phyloP scores from a whole-genome alignment of 1,140 invertebrate species.

The Sinonovacula constricta region DNA sequence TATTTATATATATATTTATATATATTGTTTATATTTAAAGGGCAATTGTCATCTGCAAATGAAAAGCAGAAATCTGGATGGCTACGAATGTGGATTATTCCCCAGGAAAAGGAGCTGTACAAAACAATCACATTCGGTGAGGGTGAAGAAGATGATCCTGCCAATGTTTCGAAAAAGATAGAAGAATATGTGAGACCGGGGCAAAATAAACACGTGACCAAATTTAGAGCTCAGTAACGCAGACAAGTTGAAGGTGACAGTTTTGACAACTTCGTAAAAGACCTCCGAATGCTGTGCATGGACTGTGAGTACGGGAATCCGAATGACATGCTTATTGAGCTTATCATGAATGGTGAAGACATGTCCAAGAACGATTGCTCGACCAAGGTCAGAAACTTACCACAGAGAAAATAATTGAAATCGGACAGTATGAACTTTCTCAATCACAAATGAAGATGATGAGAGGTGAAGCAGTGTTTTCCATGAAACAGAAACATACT shows the following conservation, averaged over 20 bases:
- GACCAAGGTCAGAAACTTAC: slow-evolving; percentile 1
- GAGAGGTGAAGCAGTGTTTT: too few relatives aligned
- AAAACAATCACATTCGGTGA: too few relatives aligned
- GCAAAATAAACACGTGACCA: not conserved
- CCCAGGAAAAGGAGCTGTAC: too few relatives aligned
- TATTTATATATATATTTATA: too few relatives aligned
- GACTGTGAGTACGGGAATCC: slow-evolving; percentile 17
- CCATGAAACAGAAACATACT: not conserved
- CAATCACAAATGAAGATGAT: slow-evolving; percentile 23
- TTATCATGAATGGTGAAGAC: slow-evolving; percentile 18
- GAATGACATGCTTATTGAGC: slow-evolving; percentile 25
- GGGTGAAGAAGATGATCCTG: too few relatives aligned
- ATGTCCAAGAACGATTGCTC: too few relatives aligned
- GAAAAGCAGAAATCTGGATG: too few relatives aligned
- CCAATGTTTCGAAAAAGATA: too few relatives aligned
- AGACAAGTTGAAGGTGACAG: not conserved
- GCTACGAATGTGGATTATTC: too few relatives aligned
- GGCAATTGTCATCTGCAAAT: too few relatives aligned
- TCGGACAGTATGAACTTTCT: slow-evolving; percentile 6
- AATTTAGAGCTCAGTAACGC: not conserved
- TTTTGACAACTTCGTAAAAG: slow-evolving; percentile 11
- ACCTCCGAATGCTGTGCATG: not conserved
- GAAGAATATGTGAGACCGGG: too few relatives aligned
- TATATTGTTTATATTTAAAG: too few relatives aligned
- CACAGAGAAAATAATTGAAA: slow-evolving; percentile 5